Evolutionary conservation across 2,113 vertebrate genomes (phyloP).

Genomic region (Planiliza haematocheilus): DNA sequence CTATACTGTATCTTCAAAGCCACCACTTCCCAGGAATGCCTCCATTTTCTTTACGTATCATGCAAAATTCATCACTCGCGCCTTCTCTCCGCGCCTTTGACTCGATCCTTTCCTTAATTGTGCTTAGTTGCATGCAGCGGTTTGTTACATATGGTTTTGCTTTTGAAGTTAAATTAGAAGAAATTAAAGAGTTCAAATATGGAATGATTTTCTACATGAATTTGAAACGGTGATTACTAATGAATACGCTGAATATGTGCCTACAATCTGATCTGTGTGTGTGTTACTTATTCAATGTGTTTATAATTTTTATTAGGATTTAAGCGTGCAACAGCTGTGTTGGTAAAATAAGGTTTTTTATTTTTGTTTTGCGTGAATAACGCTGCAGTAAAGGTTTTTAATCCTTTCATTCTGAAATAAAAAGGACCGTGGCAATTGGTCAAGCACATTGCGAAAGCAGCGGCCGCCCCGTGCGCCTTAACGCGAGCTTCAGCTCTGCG

Average conservation of each 20-base stretch:
- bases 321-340: conserved; percentile 17
- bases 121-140: conserved; percentile 42
- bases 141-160: conserved; percentile 39
- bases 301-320: conserved; percentile 19
- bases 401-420: conserved; percentile 11
- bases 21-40: conserved; percentile 4
- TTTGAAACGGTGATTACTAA: conserved; percentile 51
- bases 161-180: conserved; percentile 54
- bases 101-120: conserved; percentile 46
- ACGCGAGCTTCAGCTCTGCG: conserved; percentile 50
- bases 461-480: conserved; percentile 10
- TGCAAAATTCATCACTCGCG: conserved; percentile 25
- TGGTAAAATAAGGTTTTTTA: neutral
- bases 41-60: conserved; percentile 38
- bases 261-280: neutral
- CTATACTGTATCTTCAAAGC: conserved; percentile 44
- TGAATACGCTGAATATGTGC: conserved; percentile 28
- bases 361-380: conserved; percentile 14
- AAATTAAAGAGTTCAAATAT: conserved; percentile 53
- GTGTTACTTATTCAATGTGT: no score
- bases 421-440: conserved; percentile 17
- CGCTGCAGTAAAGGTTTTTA: conserved; percentile 10
- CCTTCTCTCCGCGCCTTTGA: conserved; percentile 22
- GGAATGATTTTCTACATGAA: conserved; percentile 41
- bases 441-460: conserved; percentile 37